Conservation (phyloP, 53 echinoderm and acorn worm genomes). For the Paracentrotus lividus region DNA sequence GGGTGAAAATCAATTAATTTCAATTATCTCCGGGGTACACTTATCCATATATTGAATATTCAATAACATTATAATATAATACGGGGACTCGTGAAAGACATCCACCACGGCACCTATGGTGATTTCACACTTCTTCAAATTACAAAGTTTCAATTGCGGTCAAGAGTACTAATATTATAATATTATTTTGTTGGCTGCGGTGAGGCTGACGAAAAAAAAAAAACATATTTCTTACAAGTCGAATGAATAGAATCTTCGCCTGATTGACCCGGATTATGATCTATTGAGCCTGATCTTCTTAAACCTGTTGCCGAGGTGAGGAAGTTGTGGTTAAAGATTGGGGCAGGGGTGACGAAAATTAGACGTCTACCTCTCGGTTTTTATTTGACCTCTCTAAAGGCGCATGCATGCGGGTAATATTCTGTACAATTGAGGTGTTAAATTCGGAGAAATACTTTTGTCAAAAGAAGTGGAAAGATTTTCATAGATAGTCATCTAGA, state of each 20-base stretch:
- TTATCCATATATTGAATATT: background rate
- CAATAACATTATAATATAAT: background rate
- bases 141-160: background rate
- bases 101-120: background rate
- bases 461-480: background rate
- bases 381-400: background rate
- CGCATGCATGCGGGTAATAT: background rate
- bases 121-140: background rate
- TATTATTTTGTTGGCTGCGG: background rate
- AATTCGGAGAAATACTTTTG: background rate
- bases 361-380: background rate
- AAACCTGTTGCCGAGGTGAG: background rate
- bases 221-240: constrained; percentile 2
- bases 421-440: background rate
- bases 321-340: background rate
- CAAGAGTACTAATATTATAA: background rate
- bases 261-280: background rate
- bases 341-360: constrained; percentile 26
- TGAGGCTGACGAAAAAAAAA: background rate
- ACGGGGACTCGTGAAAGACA: background rate
- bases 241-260: background rate
- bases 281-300: background rate
- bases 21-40: background rate
- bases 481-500: background rate
- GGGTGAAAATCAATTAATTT: constrained; percentile 31